Conservation (phyloP, 2,797 vertebrate genomes). For the Crenichthys baileyi region DNA sequence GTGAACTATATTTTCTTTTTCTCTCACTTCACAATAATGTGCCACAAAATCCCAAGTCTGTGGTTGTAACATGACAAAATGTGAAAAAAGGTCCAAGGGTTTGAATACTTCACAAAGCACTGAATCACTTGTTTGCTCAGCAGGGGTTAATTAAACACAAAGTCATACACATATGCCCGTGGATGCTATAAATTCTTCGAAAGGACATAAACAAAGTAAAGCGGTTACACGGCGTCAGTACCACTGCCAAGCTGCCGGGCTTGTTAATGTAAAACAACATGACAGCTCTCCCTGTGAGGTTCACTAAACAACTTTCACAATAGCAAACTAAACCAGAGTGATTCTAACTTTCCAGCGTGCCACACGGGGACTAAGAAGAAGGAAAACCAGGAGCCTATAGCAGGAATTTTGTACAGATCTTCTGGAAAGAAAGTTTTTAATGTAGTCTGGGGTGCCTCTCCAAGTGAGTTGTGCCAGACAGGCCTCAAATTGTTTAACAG, state of each 20-base stretch:
- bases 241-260: slow-evolving; percentile 70
- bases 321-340: slow-evolving; percentile 64
- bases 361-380: slow-evolving; percentile 53
- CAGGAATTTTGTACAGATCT: slow-evolving; percentile 15
- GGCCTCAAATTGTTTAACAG: slow-evolving; percentile 42
- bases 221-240: slow-evolving; percentile 60
- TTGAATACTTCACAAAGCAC: neutral
- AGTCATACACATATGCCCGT: slow-evolving; percentile 64
- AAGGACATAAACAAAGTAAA: slow-evolving; percentile 43
- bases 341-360: slow-evolving; percentile 43
- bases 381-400: slow-evolving; percentile 14
- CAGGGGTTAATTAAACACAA: slow-evolving; percentile 60
- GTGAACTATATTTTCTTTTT: neutral
- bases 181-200: slow-evolving; percentile 62
- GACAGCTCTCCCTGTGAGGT: slow-evolving; percentile 63
- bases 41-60: neutral
- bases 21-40: neutral
- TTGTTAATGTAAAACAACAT: slow-evolving; percentile 77
- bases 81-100: neutral
- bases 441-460: slow-evolving; percentile 15
- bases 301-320: slow-evolving; percentile 67
- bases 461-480: slow-evolving; percentile 19
- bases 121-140: slow-evolving; percentile 61
- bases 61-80: neutral
- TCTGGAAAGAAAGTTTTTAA: slow-evolving; percentile 6